Conservation (phyloP, 2,797 vertebrate genomes). For the Melopsittacus undulatus region DNA sequence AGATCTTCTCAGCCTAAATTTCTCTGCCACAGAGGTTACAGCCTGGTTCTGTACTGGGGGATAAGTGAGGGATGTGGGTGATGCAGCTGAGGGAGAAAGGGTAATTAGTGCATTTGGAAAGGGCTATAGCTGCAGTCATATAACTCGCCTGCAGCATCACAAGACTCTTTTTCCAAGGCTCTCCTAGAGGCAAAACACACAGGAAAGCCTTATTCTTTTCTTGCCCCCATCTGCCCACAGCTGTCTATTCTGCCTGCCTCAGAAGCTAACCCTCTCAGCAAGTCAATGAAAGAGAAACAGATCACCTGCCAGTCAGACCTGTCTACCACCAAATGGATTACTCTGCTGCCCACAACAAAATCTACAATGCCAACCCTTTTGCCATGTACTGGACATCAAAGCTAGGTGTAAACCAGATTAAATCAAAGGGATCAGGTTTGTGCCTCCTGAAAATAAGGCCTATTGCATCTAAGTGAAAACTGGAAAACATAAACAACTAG, state of each 20-base stretch:
- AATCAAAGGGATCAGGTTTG: background rate
- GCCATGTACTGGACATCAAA: background rate
- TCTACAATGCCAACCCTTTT: background rate
- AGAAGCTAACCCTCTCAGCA: background rate
- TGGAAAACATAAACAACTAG: background rate
- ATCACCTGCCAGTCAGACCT: background rate
- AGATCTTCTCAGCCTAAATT: background rate
- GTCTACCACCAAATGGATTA: accelerated
- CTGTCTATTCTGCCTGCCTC: background rate
- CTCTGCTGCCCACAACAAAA: background rate
- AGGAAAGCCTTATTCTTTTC: background rate
- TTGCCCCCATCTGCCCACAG: background rate
- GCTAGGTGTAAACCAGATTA: background rate
- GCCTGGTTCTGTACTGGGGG: background rate
- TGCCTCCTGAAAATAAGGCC: background rate
- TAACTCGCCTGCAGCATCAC: accelerated
- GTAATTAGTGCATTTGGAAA: background rate
- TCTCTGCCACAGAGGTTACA: background rate
- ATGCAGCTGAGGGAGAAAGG: background rate
- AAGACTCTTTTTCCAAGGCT: background rate
- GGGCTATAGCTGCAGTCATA: background rate
- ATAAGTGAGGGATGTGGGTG: background rate
- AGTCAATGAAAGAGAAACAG: background rate
- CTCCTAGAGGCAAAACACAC: background rate
- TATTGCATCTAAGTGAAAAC: background rate